Conservation (phyloP, 37 sponge, comb jelly and placozoan genomes). For the Ianthella basta region DNA sequence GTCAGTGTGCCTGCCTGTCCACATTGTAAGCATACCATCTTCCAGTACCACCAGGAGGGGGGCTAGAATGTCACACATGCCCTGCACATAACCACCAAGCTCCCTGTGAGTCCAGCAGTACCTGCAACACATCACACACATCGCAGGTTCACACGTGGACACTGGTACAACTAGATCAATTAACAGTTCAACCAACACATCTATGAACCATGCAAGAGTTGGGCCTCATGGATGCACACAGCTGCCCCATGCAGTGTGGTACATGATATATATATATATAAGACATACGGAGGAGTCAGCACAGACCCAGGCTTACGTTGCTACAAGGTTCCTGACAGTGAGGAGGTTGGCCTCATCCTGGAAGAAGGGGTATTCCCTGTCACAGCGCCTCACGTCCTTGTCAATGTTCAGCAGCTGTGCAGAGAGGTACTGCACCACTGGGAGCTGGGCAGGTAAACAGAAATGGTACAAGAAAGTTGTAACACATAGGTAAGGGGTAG, state of each 20-base stretch:
- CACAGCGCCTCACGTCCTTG: constrained; percentile 95
- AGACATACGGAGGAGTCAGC: too few relatives aligned
- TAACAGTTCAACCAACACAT: background rate
- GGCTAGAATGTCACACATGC: constrained; percentile 96
- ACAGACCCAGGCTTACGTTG: constrained; percentile 44
- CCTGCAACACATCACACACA: constrained; percentile 30
- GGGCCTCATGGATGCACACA: too few relatives aligned
- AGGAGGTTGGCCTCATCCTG: constrained; percentile 42
- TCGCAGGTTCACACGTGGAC: background rate
- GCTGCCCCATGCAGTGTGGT: background rate
- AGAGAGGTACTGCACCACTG: constrained; percentile 23
- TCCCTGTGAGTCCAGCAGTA: constrained; percentile 84
- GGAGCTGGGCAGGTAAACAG: background rate
- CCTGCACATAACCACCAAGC: constrained; percentile 82
- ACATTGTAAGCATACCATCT: constrained; percentile 37
- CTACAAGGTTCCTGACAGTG: constrained; percentile 70
- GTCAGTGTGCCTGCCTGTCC: background rate
- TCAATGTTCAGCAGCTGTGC: constrained; percentile 81
- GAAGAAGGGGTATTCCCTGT: constrained; percentile 87
- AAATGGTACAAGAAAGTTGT: too few relatives aligned
- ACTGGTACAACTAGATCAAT: too few relatives aligned
- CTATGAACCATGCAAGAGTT: background rate
- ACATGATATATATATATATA: too few relatives aligned
- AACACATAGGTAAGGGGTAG: too few relatives aligned
- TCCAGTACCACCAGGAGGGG: constrained; percentile 90